Base-by-base conservation (phyloP, 2,888 invertebrate species). In the Octonoba sinensis region DNA sequence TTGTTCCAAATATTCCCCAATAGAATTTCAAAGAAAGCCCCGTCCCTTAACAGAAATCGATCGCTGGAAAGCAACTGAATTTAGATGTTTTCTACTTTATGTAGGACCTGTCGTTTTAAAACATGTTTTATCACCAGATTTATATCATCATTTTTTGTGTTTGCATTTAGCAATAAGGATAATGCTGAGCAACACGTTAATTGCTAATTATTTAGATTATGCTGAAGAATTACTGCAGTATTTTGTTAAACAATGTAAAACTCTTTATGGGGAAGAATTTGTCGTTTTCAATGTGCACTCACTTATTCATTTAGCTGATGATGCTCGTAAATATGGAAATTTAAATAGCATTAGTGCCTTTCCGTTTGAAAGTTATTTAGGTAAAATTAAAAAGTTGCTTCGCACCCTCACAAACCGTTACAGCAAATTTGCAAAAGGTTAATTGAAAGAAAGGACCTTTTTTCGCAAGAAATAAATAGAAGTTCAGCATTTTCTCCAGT, bases 11-110 rank as follows among this genome's bases (percentile, higher is more conserved):
- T 2, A 2, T 27, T 27, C 27, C 22, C 47, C 24, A 13, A 36
- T 0, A 8, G 86, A 87, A 72, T 87, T 87, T 84, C 75, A 79
- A 11, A 76, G 87, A 46, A 86, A 85, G 79, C 86, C 86, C 8
- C 78, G 87, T 60, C 47, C 85, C 15, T 69, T 87, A 16, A 54
- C 15, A 70, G 84, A 86, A 59, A 64, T 86, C 20, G 82, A 11
- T 13, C 12, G 27, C 84, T 87, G 86, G 86, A 87, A 87, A 65
- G 86, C 86, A 16, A 86, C 86, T 12, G 87, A 87, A 81, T 86
- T 85, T 56, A 60, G 86, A 36, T 77, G 81, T 11, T 85, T 87
- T 75, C 62, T 86, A 1, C 76, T 87, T 27, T 87, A 87, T 71
- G 84, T 84, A 27, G 86, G 86, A 11, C 86, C 86, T n/a, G 65